Conservation (phyloP, 2,888 invertebrate genomes). For the Nomada hirtipes region DNA sequence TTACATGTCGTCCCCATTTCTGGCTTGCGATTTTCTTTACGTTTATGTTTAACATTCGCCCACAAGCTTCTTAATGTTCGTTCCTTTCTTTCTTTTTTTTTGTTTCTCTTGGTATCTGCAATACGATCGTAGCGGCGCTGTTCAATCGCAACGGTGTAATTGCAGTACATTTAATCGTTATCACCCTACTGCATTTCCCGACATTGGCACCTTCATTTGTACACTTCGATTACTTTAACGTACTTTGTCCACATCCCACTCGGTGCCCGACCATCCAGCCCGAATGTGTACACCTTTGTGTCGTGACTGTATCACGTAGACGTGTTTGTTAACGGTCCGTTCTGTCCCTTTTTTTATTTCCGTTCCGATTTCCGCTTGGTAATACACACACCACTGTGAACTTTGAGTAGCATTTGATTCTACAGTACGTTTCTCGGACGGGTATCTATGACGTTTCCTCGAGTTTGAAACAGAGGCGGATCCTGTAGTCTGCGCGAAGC, state of each 20-base stretch:
- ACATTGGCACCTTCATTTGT: slow-evolving; percentile 13
- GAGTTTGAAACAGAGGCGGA: slow-evolving; percentile 36
- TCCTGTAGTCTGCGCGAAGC: not conserved
- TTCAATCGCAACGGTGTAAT: slow-evolving; percentile 6
- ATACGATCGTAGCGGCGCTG: not conserved
- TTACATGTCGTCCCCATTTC: slow-evolving; percentile 2
- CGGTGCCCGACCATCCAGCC: too few species aligned
- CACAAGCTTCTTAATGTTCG: slow-evolving; percentile 11
- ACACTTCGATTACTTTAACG: not conserved
- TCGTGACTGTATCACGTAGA: not conserved
- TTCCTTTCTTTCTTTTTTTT: not conserved
- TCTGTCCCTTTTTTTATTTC: not conserved
- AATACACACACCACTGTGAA: not conserved
- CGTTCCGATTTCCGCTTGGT: slow-evolving; percentile 17
- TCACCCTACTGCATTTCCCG: slow-evolving; percentile 24
- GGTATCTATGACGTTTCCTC: slow-evolving; percentile 14
- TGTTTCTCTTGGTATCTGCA: not conserved
- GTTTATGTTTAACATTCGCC: not conserved
- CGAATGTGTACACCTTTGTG: not conserved
- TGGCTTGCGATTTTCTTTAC: slow-evolving; percentile 14
- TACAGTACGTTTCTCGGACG: slow-evolving; percentile 7
- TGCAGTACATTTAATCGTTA: slow-evolving; percentile 5
- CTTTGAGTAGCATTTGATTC: slow-evolving; percentile 14
- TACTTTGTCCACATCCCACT: too few species aligned
- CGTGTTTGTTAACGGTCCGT: not conserved